A percentile compares a stretch with the other conserved stretches of the same genome.
Conservation (phyloP, 2,113 vertebrate species). For the Spilogale gracilis region DNA sequence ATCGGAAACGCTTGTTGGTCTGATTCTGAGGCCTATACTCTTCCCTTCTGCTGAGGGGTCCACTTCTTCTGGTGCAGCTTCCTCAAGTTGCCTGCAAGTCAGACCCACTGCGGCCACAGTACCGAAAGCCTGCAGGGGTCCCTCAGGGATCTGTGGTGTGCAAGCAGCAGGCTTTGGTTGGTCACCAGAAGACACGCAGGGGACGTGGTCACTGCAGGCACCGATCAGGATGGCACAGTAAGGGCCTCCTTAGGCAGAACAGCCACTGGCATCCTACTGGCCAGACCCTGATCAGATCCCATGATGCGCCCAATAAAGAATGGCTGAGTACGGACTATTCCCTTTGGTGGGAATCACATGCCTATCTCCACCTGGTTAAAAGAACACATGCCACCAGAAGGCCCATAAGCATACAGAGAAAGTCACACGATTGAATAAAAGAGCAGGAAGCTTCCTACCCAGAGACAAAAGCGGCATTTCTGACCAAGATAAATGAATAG, state of each 20-base stretch:
- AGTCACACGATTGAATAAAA: conserved; percentile 10
- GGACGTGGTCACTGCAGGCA: background rate
- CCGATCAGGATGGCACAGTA: background rate
- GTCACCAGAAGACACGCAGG: background rate
- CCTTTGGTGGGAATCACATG: conserved; percentile 36
- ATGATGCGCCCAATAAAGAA: background rate
- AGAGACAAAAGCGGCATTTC: conserved; percentile 6
- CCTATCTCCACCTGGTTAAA: conserved; percentile 23
- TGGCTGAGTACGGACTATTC: background rate
- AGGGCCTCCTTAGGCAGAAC: background rate
- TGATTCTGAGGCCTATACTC: accelerated
- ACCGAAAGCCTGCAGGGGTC: background rate
- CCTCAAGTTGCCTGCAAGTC: background rate
- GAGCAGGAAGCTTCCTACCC: background rate
- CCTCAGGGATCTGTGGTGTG: background rate
- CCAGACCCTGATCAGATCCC: background rate
- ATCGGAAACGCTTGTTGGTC: background rate
- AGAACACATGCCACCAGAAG: background rate
- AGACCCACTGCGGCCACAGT: background rate
- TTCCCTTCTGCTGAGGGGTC: background rate
- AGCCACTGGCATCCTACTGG: background rate
- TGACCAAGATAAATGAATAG: conserved; percentile 34
- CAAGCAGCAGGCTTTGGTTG: background rate
- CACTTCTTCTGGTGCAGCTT: background rate
- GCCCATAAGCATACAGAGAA: background rate